Evolutionary conservation across 2,113 vertebrate species (phyloP).

Genomic region (Leuciscus idus): DNA sequence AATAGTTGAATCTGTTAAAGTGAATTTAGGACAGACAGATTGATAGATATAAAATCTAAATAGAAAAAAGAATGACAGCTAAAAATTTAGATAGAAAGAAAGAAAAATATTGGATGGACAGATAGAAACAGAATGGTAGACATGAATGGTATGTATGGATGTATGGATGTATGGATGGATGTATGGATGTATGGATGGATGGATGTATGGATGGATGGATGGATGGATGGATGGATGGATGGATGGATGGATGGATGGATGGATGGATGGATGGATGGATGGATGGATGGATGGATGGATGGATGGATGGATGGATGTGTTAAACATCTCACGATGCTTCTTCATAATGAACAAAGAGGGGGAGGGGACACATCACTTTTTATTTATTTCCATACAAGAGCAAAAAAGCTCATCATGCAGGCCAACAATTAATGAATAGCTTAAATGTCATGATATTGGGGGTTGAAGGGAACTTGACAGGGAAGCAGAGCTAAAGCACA

Average conservation of each 20-base stretch:
- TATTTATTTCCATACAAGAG: conserved; percentile 73
- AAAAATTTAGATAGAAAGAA: not conserved
- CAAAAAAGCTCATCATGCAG: conserved; percentile 77
- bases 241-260: not conserved
- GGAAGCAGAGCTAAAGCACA: conserved; percentile 69
- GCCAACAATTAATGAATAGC: conserved; percentile 86
- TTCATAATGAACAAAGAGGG: conserved; percentile 61
- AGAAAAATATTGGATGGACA: not conserved
- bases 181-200: not conserved
- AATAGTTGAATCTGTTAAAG: not conserved
- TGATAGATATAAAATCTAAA: too few relatives aligned
- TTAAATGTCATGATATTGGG: conserved; percentile 86
- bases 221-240: not conserved
- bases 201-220: not conserved
- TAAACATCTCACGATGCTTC: conserved; percentile 58
- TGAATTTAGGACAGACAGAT: not conserved
- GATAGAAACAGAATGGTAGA: too few relatives aligned
- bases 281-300: not conserved
- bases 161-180: not conserved
- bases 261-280: not conserved
- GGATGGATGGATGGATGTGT: conserved; percentile 35
- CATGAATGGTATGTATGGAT: not conserved
- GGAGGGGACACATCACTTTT: conserved; percentile 58
- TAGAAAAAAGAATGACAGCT: too few relatives aligned
- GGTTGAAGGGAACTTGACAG: conserved; percentile 75